Conservation (phyloP, 2,888 invertebrate species). For the Spisula subtruncata region DNA sequence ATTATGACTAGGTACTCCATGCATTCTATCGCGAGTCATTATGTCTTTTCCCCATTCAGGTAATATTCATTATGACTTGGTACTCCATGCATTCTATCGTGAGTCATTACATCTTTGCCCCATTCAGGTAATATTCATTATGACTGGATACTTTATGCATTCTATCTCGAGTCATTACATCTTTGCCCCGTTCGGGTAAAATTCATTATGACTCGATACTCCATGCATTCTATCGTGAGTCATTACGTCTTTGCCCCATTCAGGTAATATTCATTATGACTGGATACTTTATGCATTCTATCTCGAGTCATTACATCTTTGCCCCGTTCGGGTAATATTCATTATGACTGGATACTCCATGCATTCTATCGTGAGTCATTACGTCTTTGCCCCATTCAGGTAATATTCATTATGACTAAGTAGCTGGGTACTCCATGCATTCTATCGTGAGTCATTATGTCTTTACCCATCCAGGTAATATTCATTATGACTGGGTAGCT, state of each 20-base stretch:
- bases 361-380: conserved; percentile 91
- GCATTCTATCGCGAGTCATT: no score
- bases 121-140: no score
- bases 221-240: conserved; percentile 93
- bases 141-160: no score
- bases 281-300: conserved; percentile 93
- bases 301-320: conserved; percentile 96
- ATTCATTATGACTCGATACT: conserved; percentile 94
- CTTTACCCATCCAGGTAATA: no score
- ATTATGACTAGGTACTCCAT: conserved; percentile 96
- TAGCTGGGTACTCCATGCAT: no score
- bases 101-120: conserved; percentile 95
- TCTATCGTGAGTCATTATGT: no score
- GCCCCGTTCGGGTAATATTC: conserved; percentile 92
- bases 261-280: no score
- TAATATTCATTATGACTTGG: background rate
- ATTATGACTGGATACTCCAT: no score
- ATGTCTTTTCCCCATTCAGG: no score
- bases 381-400: no score
- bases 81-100: conserved; percentile 94
- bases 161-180: conserved; percentile 95
- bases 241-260: conserved; percentile 96
- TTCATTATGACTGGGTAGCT: no score
- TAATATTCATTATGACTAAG: no score
- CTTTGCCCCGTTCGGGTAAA: conserved; percentile 96